Conservation (phyloP, 2,888 invertebrate genomes). For the Uropetala carovei region DNA sequence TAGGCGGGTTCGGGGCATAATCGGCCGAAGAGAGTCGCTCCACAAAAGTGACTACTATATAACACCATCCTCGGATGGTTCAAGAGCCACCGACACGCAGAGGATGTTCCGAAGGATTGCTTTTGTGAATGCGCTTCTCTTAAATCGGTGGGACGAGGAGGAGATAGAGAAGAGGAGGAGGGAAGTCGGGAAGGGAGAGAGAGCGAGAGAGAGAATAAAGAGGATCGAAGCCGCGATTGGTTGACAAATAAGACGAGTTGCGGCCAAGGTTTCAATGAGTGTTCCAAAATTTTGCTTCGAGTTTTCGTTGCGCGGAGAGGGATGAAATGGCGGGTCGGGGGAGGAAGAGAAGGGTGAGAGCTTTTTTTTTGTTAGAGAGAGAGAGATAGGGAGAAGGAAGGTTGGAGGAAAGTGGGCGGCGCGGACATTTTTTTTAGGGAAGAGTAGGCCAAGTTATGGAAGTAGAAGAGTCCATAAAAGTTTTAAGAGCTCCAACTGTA, state of each 20-base stretch:
- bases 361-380: neutral
- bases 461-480: constrained; percentile 27
- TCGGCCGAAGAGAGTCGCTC: no score
- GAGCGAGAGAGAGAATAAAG: no score
- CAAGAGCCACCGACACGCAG: no score
- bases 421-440: neutral
- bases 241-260: neutral
- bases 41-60: no score
- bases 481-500: constrained; percentile 13
- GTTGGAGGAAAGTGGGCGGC: neutral
- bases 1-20: no score
- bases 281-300: neutral
- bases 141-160: no score
- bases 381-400: neutral
- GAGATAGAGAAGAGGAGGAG: no score
- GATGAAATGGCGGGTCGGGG: neutral
- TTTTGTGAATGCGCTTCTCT: no score
- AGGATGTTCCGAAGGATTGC: no score
- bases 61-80: no score
- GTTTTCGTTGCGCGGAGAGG: neutral
- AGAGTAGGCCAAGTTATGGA: constrained; percentile 2
- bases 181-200: no score
- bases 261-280: neutral
- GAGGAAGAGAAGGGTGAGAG: neutral
- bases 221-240: neutral